Conservation (phyloP, 2,888 invertebrate species). For the Ophion costatus region DNA sequence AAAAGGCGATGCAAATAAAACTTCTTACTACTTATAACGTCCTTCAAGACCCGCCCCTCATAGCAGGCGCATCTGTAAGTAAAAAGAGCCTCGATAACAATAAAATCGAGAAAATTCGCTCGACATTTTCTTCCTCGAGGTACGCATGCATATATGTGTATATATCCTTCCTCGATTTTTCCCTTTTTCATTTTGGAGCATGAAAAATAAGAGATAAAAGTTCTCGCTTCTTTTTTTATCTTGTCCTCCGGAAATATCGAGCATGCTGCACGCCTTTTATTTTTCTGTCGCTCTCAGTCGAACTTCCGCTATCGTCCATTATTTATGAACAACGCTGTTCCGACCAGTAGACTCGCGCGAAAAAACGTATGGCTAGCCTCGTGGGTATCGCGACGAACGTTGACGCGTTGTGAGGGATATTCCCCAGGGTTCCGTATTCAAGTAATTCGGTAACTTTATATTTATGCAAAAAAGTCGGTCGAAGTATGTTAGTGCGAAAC, state of each 20-base stretch:
- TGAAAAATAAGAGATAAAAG: constrained; percentile 11
- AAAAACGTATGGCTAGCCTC: background rate
- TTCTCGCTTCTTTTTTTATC: constrained; percentile 5
- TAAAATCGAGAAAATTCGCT: constrained; percentile 10
- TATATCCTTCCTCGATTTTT: constrained; percentile 3
- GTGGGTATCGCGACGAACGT: constrained; percentile 8
- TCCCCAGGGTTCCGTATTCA: background rate
- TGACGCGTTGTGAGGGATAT: background rate
- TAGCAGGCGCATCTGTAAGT: constrained; percentile 10
- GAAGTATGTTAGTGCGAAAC: constrained; percentile 7
- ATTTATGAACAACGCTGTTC: constrained; percentile 31
- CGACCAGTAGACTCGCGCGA: background rate
- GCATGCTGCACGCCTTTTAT: constrained; percentile 22
- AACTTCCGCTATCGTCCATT: constrained; percentile 46
- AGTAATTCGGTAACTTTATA: constrained; percentile 32
- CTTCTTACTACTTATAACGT: background rate
- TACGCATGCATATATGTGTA: background rate
- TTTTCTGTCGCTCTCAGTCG: background rate
- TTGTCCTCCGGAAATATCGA: constrained; percentile 42
- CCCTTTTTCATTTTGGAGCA: background rate
- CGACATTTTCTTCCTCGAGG: constrained; percentile 20
- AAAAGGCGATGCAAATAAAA: no score
- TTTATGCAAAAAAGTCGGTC: constrained; percentile 24
- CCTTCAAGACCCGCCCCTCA: background rate
- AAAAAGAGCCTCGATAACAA: constrained; percentile 34